These are phyloP conservation scores for Drosophila tropicalis DNA, from an alignment of 1,140 invertebrate genomes.

Conservation along the genomic window DNA sequence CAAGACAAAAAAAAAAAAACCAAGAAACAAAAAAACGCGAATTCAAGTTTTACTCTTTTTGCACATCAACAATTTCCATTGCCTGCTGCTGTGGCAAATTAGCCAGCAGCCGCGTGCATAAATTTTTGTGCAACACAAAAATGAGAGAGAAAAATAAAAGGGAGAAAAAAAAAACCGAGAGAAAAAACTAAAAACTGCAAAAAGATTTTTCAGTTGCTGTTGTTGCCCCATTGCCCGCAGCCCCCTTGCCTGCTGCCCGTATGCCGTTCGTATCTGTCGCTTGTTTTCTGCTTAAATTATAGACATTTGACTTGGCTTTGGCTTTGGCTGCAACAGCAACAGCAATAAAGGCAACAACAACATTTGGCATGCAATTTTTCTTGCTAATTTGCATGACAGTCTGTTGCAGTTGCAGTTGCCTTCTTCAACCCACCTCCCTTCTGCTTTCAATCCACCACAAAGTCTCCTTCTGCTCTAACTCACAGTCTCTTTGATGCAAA, in stretches of 20 bases:
- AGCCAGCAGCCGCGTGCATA: constrained; percentile 72
- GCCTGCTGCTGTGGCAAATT: constrained; percentile 72
- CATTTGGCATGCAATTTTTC: constrained; percentile 80
- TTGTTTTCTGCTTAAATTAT: constrained; percentile 80
- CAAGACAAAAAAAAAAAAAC: constrained; percentile 66
- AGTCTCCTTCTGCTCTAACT: not conserved
- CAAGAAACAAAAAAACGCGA: constrained; percentile 24
- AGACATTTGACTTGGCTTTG: constrained; percentile 73
- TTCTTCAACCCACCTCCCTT: no score
- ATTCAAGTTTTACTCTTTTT: constrained; percentile 46
- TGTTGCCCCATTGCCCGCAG: constrained; percentile 27
- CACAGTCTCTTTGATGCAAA: constrained; percentile 34
- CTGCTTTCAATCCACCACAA: not conserved
- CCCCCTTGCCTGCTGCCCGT: constrained; percentile 27
- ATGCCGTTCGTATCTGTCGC: constrained; percentile 74
- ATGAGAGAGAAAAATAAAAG: constrained; percentile 3
- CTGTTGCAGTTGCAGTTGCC: constrained; percentile 32
- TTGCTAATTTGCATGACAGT: constrained; percentile 76
- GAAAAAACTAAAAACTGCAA: constrained; percentile 43
- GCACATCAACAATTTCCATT: constrained; percentile 79
- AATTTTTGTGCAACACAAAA: constrained; percentile 68
- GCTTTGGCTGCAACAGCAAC: constrained; percentile 29
- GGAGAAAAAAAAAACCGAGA: not conserved
- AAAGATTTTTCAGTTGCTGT: constrained; percentile 61
- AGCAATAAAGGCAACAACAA: constrained; percentile 37